Evolutionary conservation across 1,140 invertebrate species (phyloP), one percentile per base, ranked within the genome.

Genomic region (Drosophila pallidifrons): DNA sequence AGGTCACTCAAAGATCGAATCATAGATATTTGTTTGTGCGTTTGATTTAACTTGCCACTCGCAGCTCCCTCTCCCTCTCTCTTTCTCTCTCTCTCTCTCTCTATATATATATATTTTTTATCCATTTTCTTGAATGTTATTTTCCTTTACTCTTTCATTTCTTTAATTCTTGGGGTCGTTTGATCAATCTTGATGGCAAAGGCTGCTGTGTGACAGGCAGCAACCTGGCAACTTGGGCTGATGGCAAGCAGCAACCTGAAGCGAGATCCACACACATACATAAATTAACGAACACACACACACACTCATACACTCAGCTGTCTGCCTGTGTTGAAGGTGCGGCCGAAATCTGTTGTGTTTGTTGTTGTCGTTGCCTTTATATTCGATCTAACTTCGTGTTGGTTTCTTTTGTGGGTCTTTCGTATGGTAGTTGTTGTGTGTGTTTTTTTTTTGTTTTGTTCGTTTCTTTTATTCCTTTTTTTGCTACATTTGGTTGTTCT

Each of bases 321-420:
- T 61, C 32, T 60, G 49, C 72, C 58, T 69, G 69, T 86, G 60
- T 75, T 68, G 66, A 88, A 88, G 83, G 83, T 87, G 83, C 83
- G 83, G 83, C 83, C 35, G 66, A 49, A 69, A 30, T 46, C 38
- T 15, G 71, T 46, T 41, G 68, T 45, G 32, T 30, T 25, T 43
- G 55, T 30, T 58, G 74, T 64, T 76, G 66, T 66, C 78, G 75
- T 79, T 82, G 83, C 61, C 61, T 79, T 81, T 75, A 85, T 86
- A 58, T 79, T 49, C 75, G 79, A 87, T 82, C 75, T 76, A 81
- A 75, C 75, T 86, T 81, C 41, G 82, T 81, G 67, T 54, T 54
- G 51, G 51, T 54, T 54, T 30, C n/a, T 54, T 35, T 54, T 54
- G 32, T 32, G 77, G 66, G 57, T 28, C 64, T 76, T 61, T 73